Evolutionary conservation across 2,888 invertebrate genomes (phyloP).

Genomic region (Galerucella pusilla): DNA sequence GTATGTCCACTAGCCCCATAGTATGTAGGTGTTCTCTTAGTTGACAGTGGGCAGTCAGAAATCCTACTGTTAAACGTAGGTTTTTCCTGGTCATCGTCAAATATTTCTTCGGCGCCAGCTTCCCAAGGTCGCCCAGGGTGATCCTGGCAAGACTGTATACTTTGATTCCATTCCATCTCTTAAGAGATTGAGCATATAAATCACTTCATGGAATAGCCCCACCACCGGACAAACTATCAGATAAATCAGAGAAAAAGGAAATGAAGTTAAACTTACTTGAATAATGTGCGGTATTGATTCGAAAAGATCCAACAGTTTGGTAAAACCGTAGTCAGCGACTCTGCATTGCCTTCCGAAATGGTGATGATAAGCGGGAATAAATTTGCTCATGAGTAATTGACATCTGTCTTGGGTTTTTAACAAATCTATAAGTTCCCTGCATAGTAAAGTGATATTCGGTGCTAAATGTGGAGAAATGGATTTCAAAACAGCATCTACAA

Average conservation of each 20-base stretch:
- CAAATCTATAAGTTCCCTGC: conserved; percentile 88
- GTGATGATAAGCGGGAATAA: conserved; percentile 96
- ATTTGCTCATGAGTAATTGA: conserved; percentile 84
- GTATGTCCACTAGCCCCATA: too few relatives aligned
- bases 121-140: too few relatives aligned
- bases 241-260: background rate
- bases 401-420: conserved; percentile 84
- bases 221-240: background rate
- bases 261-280: conserved; percentile 69
- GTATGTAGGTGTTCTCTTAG: too few relatives aligned
- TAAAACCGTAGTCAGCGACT: conserved; percentile 96
- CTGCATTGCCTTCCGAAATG: conserved; percentile 96
- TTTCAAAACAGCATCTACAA: conserved; percentile 61
- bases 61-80: too few relatives aligned
- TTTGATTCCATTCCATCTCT: too few relatives aligned
- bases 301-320: conserved; percentile 89
- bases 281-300: conserved; percentile 89
- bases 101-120: too few relatives aligned
- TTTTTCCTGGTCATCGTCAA: too few relatives aligned
- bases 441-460: conserved; percentile 81
- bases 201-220: too few relatives aligned
- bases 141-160: too few relatives aligned
- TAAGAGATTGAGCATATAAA: too few relatives aligned
- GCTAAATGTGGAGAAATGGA: conserved; percentile 75
- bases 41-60: too few relatives aligned